Conservation (phyloP, 1,140 invertebrate genomes). For the Drosophila nigromelanica region DNA sequence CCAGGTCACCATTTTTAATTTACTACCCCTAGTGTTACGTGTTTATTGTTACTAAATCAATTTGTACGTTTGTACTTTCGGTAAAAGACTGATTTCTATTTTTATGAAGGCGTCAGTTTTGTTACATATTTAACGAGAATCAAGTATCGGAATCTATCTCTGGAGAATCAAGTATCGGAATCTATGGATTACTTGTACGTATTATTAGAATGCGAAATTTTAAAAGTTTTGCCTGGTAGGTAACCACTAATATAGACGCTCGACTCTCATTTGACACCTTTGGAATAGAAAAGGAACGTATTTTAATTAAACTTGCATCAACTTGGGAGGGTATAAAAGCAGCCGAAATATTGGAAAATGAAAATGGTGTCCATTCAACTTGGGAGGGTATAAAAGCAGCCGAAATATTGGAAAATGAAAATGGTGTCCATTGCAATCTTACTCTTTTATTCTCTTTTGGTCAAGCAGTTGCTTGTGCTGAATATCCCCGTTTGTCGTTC, state of each 20-base stretch:
- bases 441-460: conserved; percentile 98
- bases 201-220: conserved; percentile 97
- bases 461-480: conserved; percentile 99
- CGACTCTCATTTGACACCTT: conserved; percentile 97
- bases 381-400: conserved; percentile 99
- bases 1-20: no score
- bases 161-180: no score
- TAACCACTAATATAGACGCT: conserved; percentile 99
- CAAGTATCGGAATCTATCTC: no score
- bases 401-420: conserved; percentile 92
- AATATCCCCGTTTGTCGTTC: conserved; percentile 97
- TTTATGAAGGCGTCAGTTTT: no score
- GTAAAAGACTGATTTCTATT: no score
- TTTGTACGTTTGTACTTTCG: no score
- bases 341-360: no score
- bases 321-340: no score
- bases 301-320: conserved; percentile 98
- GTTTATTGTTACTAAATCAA: no score
- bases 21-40: no score
- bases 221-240: conserved; percentile 99
- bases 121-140: neutral
- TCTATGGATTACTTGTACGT: conserved; percentile 97
- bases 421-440: conserved; percentile 99
- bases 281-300: conserved; percentile 95
- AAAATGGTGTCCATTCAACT: no score